Percentiles rank a stretch among this genome's conserved stretches.
phyloP scores from a whole-genome alignment of 1,140 invertebrate genomes.

The Micrasema longulum region DNA sequence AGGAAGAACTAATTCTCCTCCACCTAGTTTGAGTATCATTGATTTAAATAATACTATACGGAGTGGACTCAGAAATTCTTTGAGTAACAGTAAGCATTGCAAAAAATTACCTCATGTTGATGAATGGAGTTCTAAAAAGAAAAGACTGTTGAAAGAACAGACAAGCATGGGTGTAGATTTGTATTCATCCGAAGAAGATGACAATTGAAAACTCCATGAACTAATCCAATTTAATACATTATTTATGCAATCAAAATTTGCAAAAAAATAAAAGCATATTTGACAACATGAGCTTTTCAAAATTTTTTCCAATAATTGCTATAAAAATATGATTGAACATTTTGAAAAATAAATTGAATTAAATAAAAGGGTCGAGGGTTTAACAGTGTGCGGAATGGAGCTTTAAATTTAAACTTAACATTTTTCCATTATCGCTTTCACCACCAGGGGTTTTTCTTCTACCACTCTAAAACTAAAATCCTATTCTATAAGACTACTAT shows the following conservation, averaged over 20 bases:
- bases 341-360: too few species aligned
- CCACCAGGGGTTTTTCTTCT: too few species aligned
- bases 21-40: slow-evolving; percentile 48
- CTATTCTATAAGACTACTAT: neutral
- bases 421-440: too few species aligned
- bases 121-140: slow-evolving; percentile 44
- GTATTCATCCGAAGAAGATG: slow-evolving; percentile 51
- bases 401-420: too few species aligned
- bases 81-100: slow-evolving; percentile 26
- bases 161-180: slow-evolving; percentile 33
- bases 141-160: slow-evolving; percentile 38
- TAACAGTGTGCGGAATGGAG: too few species aligned
- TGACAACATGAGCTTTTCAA: neutral
- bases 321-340: too few species aligned
- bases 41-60: slow-evolving; percentile 53
- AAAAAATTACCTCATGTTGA: slow-evolving; percentile 41
- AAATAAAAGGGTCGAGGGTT: too few species aligned
- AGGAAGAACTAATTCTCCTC: slow-evolving; percentile 41
- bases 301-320: neutral
- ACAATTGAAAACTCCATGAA: too few species aligned
- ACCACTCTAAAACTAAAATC: too few species aligned
- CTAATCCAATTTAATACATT: too few species aligned
- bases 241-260: too few species aligned
- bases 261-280: too few species aligned
- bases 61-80: slow-evolving; percentile 43